These are phyloP conservation scores for Ranitomeya imitator DNA, from an alignment of 2,113 vertebrate species.

Conservation along the genomic window DNA sequence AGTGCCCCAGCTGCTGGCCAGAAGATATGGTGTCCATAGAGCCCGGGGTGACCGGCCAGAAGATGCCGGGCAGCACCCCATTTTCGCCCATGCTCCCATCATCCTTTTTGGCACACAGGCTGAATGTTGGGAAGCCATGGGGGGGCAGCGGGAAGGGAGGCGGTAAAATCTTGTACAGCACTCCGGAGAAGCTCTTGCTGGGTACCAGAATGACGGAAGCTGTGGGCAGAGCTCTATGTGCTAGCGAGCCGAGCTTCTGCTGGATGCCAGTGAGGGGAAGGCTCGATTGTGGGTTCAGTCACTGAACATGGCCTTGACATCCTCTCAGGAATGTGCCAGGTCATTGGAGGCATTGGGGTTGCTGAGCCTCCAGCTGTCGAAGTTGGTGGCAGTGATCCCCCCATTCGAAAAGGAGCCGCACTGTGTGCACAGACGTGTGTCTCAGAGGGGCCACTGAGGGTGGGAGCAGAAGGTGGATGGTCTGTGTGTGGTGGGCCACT, in stretches of 20 bases:
- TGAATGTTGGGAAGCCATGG: slow-evolving; percentile 88
- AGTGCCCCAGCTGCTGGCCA: slow-evolving; percentile 87
- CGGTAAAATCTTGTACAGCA: slow-evolving; percentile 87
- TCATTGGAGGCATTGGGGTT: slow-evolving; percentile 83
- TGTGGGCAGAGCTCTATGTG: slow-evolving; percentile 73
- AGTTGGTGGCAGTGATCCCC: slow-evolving; percentile 85
- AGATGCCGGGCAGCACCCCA: slow-evolving; percentile 67
- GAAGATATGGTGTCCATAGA: slow-evolving; percentile 83
- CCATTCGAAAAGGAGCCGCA: no score
- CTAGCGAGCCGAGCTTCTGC: slow-evolving; percentile 65
- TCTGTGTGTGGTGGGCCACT: no score
- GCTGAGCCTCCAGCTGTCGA: slow-evolving; percentile 89
- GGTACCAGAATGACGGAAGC: slow-evolving; percentile 94
- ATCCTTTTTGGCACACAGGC: slow-evolving; percentile 89
- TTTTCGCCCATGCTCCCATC: slow-evolving; percentile 67
- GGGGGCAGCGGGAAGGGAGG: slow-evolving; percentile 87
- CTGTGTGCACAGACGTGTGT: no score
- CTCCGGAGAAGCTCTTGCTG: slow-evolving; percentile 89
- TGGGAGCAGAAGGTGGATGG: no score
- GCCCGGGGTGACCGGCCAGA: slow-evolving; percentile 71
- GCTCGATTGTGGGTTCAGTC: slow-evolving; percentile 90
- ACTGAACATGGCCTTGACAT: slow-evolving; percentile 97
- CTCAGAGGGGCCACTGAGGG: no score
- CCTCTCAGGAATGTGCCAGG: slow-evolving; percentile 91
- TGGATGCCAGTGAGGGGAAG: slow-evolving; percentile 75